Evolutionary conservation across 2,797 vertebrate genomes (phyloP).

Genomic region (Brachyrhaphis roseni): DNA sequence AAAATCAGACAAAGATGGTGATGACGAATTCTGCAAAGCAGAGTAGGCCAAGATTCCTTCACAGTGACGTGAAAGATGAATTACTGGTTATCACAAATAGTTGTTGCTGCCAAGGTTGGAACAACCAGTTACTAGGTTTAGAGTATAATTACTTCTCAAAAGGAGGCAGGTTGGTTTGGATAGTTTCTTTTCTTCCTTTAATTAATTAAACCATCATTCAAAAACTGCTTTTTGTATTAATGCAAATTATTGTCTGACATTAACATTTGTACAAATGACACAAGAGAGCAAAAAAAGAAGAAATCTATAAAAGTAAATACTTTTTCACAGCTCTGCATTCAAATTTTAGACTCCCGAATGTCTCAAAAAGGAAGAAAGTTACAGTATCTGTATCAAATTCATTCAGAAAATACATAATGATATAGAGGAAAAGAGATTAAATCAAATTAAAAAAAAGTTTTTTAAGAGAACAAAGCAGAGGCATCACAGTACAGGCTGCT

Average conservation of each 20-base stretch:
- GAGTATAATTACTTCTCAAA: background rate
- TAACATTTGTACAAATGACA: background rate
- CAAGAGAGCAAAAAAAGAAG: background rate
- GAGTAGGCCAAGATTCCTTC: background rate
- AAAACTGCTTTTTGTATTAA: background rate
- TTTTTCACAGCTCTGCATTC: background rate
- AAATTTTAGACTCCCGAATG: background rate
- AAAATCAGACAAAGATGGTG: background rate
- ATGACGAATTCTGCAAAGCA: background rate
- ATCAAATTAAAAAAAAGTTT: background rate
- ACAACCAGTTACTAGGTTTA: background rate
- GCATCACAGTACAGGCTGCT: background rate
- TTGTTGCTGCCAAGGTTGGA: background rate
- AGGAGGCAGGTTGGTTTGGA: background rate
- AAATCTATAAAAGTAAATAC: background rate
- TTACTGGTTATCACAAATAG: background rate
- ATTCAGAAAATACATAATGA: background rate
- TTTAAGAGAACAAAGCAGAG: background rate
- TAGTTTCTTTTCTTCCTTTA: background rate
- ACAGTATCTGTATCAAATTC: conserved; percentile 1
- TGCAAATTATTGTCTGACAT: background rate
- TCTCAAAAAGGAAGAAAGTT: background rate
- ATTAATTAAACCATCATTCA: background rate
- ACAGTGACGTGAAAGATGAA: background rate
- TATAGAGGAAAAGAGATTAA: background rate